Evolutionary conservation across 2,113 vertebrate genomes (phyloP).

Genomic region (Oryzias javanicus): DNA sequence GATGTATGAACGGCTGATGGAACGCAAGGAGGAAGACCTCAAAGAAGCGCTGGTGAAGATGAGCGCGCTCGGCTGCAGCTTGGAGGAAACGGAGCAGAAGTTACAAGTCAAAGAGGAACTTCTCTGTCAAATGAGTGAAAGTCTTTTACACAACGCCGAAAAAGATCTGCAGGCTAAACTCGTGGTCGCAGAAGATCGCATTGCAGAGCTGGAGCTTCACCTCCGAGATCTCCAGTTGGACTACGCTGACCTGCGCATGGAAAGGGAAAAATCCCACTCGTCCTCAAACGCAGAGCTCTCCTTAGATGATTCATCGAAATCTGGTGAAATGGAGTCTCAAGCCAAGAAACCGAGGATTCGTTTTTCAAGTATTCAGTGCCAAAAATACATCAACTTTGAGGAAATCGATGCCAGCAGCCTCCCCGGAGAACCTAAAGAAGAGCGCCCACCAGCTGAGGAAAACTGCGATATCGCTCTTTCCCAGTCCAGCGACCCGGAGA

Average conservation of each 20-base stretch:
- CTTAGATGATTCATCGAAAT: conserved; percentile 43
- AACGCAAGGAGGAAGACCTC: conserved; percentile 86
- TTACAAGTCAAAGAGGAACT: conserved; percentile 84
- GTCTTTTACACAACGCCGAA: conserved; percentile 57
- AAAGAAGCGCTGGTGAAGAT: conserved; percentile 89
- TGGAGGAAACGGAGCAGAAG: conserved; percentile 87
- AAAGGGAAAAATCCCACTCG: conserved; percentile 54
- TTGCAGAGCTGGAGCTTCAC: conserved; percentile 74
- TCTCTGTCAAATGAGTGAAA: conserved; percentile 75
- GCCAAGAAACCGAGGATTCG: conserved; percentile 88
- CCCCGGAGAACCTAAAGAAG: conserved; percentile 77
- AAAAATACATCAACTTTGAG: conserved; percentile 84
- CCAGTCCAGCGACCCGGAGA: conserved; percentile 81
- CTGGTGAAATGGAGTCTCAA: conserved; percentile 72
- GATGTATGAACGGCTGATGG: conserved; percentile 82
- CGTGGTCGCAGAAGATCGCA: conserved; percentile 74
- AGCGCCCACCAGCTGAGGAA: conserved; percentile 74
- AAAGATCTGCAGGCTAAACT: conserved; percentile 74
- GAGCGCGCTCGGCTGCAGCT: conserved; percentile 83
- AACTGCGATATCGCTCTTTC: conserved; percentile 76
- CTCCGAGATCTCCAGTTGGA: conserved; percentile 72
- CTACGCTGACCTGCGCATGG: conserved; percentile 66
- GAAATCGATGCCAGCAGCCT: conserved; percentile 75
- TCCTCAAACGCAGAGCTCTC: conserved; percentile 24
- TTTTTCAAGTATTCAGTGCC: conserved; percentile 92